Conservation (phyloP, 2,888 invertebrate species). For the Diogma glabrata region DNA sequence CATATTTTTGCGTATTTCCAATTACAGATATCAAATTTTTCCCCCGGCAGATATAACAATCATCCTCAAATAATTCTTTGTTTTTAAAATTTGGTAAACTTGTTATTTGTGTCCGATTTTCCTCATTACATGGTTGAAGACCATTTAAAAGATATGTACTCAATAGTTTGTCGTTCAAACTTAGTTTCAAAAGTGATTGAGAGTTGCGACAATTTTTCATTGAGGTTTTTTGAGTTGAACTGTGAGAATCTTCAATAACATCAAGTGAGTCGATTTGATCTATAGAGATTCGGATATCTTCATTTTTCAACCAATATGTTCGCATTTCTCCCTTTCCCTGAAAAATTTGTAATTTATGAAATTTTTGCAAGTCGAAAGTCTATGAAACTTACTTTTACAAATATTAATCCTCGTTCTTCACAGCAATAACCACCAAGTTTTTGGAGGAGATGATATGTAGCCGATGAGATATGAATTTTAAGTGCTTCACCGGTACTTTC, state of each 20-base stretch:
- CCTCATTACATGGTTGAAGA: not conserved
- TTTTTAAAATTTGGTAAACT: not conserved
- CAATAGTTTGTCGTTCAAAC: not conserved
- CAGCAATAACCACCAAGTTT: conserved; percentile 60
- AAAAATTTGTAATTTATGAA: conserved; percentile 20
- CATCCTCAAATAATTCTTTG: not conserved
- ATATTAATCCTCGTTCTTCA: conserved; percentile 58
- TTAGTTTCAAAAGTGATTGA: too few relatives aligned
- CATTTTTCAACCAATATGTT: conserved; percentile 59
- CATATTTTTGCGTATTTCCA: not conserved
- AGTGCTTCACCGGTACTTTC: conserved; percentile 65
- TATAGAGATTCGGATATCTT: too few relatives aligned
- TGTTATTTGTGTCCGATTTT: not conserved
- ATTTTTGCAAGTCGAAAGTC: conserved; percentile 1
- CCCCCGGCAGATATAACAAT: conserved; percentile 1
- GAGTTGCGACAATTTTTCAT: too few relatives aligned
- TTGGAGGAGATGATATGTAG: conserved; percentile 53
- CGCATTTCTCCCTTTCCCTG: conserved; percentile 67
- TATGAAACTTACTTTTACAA: conserved; percentile 62
- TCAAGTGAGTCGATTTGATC: too few relatives aligned
- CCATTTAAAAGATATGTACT: not conserved
- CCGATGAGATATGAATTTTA: conserved; percentile 63
- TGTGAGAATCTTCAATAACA: not conserved
- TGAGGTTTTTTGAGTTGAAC: conserved; percentile 1
- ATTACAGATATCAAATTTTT: not conserved